Evolutionary conservation across 2,113 vertebrate genomes (phyloP), one percentile per base, ranked within the genome.

Genomic region (Pelodiscus sinensis): DNA sequence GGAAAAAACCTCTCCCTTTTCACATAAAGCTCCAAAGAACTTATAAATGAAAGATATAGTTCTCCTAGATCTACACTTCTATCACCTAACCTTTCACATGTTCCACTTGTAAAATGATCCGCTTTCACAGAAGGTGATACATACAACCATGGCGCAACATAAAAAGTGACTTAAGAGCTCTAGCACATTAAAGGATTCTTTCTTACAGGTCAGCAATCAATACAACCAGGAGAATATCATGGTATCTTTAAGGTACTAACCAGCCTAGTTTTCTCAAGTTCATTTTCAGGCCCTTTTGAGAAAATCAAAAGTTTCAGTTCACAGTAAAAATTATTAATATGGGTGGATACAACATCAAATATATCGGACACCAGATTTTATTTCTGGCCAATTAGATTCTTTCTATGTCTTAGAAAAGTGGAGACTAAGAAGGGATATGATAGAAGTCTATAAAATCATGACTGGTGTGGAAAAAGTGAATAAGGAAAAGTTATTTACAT

Each of bases 261-360:
- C 9, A 84, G 27, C 51, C 44, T 31, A 1, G 6, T 13, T 82
- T 3, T 3, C n/a, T 13, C 35, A 2, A n/a, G 2, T 75, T 58
- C 19, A 12, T 80, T 75, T 68, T 73, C 65, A 52, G n/a, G 62
- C 54, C n/a, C 22, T 25, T 88, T 80, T 24, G 11, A 25, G 79
- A 86, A 91, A 89, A 27, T 15, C 1, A 3, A 9, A 29, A 73
- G 12, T 86, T 90, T 79, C 82, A 84, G 86, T 83, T 71, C 65
- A 75, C 51, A 56, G 0, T 73, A n/a, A 88, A 79, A 86, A 79
- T 18, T 1, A 0, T 68, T 35, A 86, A 29, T 50, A 50, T 3
- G 27, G n/a, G 27, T 8, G 2, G 51, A 25, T 27, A 25, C 25
- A 75, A 38, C 38, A 75, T 24, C 22, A 35, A 21, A 50, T 0